A percentile compares a stretch with the other conserved stretches of the same genome.
phyloP scores from a whole-genome alignment of 2,113 vertebrate genomes.

The Ivindomyrus marchei region DNA sequence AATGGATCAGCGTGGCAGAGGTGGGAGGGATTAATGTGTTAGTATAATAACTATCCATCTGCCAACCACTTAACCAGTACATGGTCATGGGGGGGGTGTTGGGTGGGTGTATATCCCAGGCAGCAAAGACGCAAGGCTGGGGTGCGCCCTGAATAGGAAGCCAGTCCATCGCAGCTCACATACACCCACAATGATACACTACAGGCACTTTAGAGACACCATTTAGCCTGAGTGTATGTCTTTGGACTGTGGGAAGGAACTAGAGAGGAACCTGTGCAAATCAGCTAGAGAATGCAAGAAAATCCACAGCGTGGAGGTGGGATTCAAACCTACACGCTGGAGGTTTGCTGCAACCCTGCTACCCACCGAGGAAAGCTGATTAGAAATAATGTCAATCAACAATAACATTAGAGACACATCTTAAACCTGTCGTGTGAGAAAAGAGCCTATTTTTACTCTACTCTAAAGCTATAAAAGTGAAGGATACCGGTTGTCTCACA shows the following conservation, averaged over 20 bases:
- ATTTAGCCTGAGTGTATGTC: background rate
- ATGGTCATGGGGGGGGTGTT: background rate
- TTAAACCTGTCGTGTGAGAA: background rate
- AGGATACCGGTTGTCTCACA: background rate
- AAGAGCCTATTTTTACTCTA: background rate
- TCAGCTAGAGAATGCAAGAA: background rate
- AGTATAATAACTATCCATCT: background rate
- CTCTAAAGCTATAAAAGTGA: background rate
- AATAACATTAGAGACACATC: background rate
- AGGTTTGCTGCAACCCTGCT: background rate
- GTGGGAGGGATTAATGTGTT: constrained; percentile 41
- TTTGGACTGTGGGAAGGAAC: background rate
- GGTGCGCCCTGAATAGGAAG: too few species aligned
- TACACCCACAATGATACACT: background rate
- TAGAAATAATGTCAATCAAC: background rate
- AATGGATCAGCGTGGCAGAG: constrained; percentile 85
- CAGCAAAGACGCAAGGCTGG: background rate
- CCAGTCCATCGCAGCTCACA: background rate
- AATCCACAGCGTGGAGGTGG: background rate
- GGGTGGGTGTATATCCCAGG: background rate
- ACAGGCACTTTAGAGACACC: background rate
- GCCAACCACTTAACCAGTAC: background rate
- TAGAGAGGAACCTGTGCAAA: background rate
- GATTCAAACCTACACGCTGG: background rate
- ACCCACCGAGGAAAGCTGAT: background rate